Evolutionary conservation across 2,797 vertebrate species (phyloP), one percentile per base, ranked within the genome.

Genomic region (Discoglossus pictus): DNA sequence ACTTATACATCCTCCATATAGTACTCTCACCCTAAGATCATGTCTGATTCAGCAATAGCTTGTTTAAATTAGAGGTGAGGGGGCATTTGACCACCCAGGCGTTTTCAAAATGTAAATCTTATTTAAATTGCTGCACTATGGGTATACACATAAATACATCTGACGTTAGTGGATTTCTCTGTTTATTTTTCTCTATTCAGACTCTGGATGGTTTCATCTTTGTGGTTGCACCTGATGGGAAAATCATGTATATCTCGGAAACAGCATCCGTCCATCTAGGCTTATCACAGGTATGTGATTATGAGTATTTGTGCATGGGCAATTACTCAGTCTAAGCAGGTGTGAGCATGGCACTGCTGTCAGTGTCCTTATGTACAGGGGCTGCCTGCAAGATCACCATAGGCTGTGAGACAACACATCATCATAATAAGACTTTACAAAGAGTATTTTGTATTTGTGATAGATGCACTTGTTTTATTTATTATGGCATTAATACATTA

Each of bases 241-340:
- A 99, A 82, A 99, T 99, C 76, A 98, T 99, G 97, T 99, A 98
- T 84, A 99, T 98, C 78, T 99, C 97, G 1, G 97, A 99, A 81
- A 99, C 97, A 0, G 97, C 97, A 1, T 99, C 96, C 0, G 96
- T 98, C 56, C 97, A 98, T 76, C 78, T 98, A 84, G 97, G 96
- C 52, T 87, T 98, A 80, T 99, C 97, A 27, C 96, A 98, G 96
- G 96, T 98, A 90, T 20, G 78, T 53, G 66, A 38, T 25, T 42
- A 20, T 20, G 27, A 40, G 39, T 71, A 23, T 59, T 71, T 43
- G 68, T 64, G 12, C 25, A 42, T 56, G 40, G 25, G 16, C 25
- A 15, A 42, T 51, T 43, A 71, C 53, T 51, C 36, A 50, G 44
- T 43, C 53, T 43, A 52, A n/a, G 53, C 40, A 65, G 53, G 53